phyloP scores from a whole-genome alignment of 2,113 vertebrate species.

The Aphyosemion australe region DNA sequence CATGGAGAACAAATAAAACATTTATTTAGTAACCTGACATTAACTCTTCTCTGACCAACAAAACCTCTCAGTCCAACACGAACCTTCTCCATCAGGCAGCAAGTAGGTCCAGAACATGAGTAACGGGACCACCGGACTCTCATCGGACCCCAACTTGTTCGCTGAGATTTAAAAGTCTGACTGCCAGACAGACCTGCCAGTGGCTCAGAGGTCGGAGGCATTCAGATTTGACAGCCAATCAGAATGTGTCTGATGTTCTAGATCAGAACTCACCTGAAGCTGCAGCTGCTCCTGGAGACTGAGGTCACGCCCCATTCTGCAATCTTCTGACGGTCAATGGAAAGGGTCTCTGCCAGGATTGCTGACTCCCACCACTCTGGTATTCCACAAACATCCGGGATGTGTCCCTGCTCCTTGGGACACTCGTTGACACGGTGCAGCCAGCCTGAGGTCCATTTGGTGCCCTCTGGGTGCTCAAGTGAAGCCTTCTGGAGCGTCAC shows the following conservation, averaged over 20 bases:
- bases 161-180: too few species aligned
- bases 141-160: too few species aligned
- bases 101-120: too few species aligned
- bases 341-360: slow-evolving; percentile 74
- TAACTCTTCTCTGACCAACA: too few species aligned
- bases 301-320: slow-evolving; percentile 6
- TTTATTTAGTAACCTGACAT: too few species aligned
- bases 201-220: too few species aligned
- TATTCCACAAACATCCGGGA: slow-evolving; percentile 88
- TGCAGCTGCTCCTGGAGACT: too few species aligned
- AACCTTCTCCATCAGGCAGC: too few species aligned
- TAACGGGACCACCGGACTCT: too few species aligned
- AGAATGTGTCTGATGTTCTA: not conserved
- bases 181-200: too few species aligned
- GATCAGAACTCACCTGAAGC: slow-evolving; percentile 75
- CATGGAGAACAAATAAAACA: too few species aligned
- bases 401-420: slow-evolving; percentile 83
- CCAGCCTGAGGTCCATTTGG: slow-evolving; percentile 79
- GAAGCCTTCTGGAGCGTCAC: slow-evolving; percentile 77
- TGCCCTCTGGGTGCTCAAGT: slow-evolving; percentile 64
- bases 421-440: slow-evolving; percentile 83
- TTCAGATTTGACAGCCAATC: not conserved
- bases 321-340: slow-evolving; percentile 62
- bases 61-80: too few species aligned
- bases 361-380: slow-evolving; percentile 60